These are phyloP conservation scores for Xestia sexstrigata DNA, from an alignment of 2,888 invertebrate species.

Conservation along the genomic window DNA sequence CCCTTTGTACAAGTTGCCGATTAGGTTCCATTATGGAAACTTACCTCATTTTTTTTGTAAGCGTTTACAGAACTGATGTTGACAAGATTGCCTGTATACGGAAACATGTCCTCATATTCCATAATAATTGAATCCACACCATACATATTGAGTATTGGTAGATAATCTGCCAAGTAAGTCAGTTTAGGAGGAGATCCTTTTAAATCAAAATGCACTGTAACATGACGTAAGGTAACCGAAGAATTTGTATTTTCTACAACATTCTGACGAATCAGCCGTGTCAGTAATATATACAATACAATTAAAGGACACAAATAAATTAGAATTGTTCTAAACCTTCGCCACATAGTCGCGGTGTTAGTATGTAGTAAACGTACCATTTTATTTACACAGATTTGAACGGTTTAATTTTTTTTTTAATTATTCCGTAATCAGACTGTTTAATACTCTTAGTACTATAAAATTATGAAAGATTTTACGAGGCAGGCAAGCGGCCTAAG, in stretches of 20 bases:
- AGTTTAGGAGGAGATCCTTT: slow-evolving; percentile 96
- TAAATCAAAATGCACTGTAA: slow-evolving; percentile 95
- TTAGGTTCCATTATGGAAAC: slow-evolving; percentile 18
- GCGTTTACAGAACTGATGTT: slow-evolving; percentile 92
- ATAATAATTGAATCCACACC: slow-evolving; percentile 95
- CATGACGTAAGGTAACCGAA: slow-evolving; percentile 79
- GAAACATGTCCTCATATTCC: slow-evolving; percentile 97
- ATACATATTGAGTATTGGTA: slow-evolving; percentile 91
- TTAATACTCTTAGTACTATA: neutral
- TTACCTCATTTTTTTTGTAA: slow-evolving; percentile 88
- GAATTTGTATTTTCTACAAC: neutral
- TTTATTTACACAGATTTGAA: neutral
- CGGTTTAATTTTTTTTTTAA: neutral
- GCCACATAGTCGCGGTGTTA: neutral
- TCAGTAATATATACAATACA: neutral
- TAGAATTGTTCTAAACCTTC: neutral
- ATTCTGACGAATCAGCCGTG: neutral
- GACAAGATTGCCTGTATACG: slow-evolving; percentile 91
- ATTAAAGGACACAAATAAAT: neutral
- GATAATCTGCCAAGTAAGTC: slow-evolving; percentile 90
- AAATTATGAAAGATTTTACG: slow-evolving; percentile 34
- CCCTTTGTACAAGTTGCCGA: neutral
- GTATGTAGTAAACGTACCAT: neutral
- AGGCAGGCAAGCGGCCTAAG: neutral
- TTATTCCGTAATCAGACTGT: neutral